phyloP scores from a whole-genome alignment of 2,888 invertebrate species.

The Spialia ferax region DNA sequence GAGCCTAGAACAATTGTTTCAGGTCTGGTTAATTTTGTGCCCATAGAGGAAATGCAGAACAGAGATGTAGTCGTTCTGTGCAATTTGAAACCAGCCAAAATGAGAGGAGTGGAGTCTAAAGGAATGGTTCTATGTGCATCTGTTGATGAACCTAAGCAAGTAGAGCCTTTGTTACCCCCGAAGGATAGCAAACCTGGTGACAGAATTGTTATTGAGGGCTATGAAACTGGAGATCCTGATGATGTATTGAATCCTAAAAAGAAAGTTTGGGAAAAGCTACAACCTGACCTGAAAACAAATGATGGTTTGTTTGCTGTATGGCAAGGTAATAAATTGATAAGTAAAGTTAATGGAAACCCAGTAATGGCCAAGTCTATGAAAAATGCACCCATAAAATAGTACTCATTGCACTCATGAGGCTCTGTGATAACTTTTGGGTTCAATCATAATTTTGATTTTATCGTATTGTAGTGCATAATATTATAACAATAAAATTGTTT shows the following conservation, averaged over 20 bases:
- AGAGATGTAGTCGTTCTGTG: conserved; percentile 97
- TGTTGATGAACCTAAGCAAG: conserved; percentile 91
- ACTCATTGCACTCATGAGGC: neutral
- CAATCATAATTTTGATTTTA: neutral
- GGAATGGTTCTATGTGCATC: conserved; percentile 98
- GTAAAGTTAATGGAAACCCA: conserved; percentile 90
- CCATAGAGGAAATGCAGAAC: conserved; percentile 95
- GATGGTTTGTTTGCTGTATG: conserved; percentile 92
- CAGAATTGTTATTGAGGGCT: conserved; percentile 93
- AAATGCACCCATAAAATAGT: conserved; percentile 93
- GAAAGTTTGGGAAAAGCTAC: conserved; percentile 98
- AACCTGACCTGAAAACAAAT: conserved; percentile 92
- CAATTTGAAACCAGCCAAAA: conserved; percentile 98
- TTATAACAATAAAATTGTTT: too few species aligned
- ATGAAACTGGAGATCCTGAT: conserved; percentile 92
- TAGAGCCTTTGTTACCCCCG: conserved; percentile 95
- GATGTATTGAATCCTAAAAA: conserved; percentile 97
- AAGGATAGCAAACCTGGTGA: conserved; percentile 93
- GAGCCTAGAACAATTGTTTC: conserved; percentile 92
- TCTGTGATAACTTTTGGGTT: neutral
- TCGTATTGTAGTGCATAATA: too few species aligned
- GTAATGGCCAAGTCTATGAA: conserved; percentile 91
- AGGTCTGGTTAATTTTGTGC: conserved; percentile 96
- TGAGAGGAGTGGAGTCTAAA: conserved; percentile 96
- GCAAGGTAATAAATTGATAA: conserved; percentile 92